Base-by-base conservation (phyloP, 2,888 invertebrate genomes). In the Megalurothrips usitatus region DNA sequence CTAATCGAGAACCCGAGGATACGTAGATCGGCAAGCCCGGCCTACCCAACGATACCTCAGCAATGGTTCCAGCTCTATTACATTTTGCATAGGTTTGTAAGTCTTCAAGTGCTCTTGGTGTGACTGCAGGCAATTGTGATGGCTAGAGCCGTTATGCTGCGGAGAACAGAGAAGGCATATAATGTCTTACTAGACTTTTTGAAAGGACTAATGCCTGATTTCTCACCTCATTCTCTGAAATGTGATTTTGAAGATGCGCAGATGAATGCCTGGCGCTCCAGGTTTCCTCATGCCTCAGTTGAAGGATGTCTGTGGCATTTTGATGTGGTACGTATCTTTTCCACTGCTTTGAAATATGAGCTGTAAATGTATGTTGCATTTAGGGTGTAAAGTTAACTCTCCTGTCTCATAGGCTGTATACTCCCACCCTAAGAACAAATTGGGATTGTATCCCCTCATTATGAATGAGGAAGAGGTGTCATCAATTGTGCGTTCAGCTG, bases 111-210 rank as follows among this genome's bases (percentile, higher is more conserved):
- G 11, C 49, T 63, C 63, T 63, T 63, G 10, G 63, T 63, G 19
- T 63, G 49, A 49, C 63, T 63, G 63, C 63, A 63, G 63, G 63
- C 63, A 10, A 63, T 63, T 63, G 63, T 19, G 19, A 63, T 63
- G 63, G 6, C 14, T 63, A 63, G 63, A 63, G 63, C 63, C 19
- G 19, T 63, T 19, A 63, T 63, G 63, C 63, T 63, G 14, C 11
- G 19, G 19, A 63, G 63, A 63, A 63, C 63, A 17, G 14, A 63
- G 19, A 19, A 6, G 19, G 63, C 63, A 63, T 63, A 63, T 63
- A 19, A 63, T 10, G 63, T 63, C 19, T 63, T 63, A 63, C 63
- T 63, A 63, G 14, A 63, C 19, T 63, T 63, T 63, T 19, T 63
- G 19, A 63, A 19, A 19, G 19, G 6, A 17, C 19, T 63, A 63